Percentiles rank a stretch among this genome's conserved stretches.
phyloP scores from a whole-genome alignment of 1,140 invertebrate species.

The Nymphalis io region DNA sequence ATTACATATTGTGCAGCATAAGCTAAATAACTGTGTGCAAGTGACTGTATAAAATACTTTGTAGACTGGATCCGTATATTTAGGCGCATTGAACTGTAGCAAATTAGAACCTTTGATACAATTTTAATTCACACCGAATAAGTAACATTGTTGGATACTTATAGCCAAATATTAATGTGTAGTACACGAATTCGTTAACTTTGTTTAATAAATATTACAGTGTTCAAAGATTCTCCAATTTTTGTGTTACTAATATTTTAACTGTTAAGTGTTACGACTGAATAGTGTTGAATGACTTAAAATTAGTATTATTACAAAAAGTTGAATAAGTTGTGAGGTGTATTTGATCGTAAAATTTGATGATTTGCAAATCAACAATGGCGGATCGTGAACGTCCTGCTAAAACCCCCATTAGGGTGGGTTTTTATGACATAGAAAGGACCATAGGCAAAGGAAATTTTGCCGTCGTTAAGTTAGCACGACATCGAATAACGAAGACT shows the following conservation, averaged over 20 bases:
- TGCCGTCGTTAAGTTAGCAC: slow-evolving; percentile 98
- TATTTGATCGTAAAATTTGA: slow-evolving; percentile 55
- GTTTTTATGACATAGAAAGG: slow-evolving; percentile 97
- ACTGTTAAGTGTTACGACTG: slow-evolving; percentile 54
- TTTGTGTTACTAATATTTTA: slow-evolving; percentile 35
- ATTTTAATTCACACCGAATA: slow-evolving; percentile 52
- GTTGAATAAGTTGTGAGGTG: slow-evolving; percentile 50
- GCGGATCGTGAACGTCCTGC: slow-evolving; percentile 82
- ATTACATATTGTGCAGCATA: slow-evolving; percentile 45
- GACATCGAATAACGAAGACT: slow-evolving; percentile 98
- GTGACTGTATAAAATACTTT: slow-evolving; percentile 36
- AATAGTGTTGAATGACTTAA: slow-evolving; percentile 40
- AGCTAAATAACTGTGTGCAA: slow-evolving; percentile 32
- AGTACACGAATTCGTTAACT: slow-evolving; percentile 35
- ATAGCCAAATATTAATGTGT: slow-evolving; percentile 44
- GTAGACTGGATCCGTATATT: slow-evolving; percentile 28
- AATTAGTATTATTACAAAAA: slow-evolving; percentile 36
- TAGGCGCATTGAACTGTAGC: slow-evolving; percentile 42
- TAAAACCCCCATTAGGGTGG: slow-evolving; percentile 93
- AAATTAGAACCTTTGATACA: slow-evolving; percentile 50
- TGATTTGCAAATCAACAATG: slow-evolving; percentile 76
- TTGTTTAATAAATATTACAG: slow-evolving; percentile 36
- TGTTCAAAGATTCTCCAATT: slow-evolving; percentile 39
- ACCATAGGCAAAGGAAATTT: slow-evolving; percentile 99
- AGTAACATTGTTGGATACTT: slow-evolving; percentile 42